A percentile compares a stretch with the other conserved stretches of the same genome.
phyloP scores from a whole-genome alignment of 2,888 invertebrate genomes.

The Paralinhomoeus sp. region DNA sequence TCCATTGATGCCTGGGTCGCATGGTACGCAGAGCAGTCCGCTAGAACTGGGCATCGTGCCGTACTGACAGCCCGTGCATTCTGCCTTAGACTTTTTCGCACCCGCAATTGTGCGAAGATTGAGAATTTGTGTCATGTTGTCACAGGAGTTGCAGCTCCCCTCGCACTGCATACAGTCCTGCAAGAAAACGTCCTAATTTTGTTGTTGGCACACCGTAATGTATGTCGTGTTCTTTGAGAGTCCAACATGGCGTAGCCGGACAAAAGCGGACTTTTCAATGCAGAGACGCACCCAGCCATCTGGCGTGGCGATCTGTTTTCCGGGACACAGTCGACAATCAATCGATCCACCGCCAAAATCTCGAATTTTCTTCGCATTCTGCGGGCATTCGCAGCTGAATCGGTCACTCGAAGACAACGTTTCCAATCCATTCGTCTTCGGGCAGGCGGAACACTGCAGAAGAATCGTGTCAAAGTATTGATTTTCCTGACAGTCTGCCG shows the following conservation, averaged over 20 bases:
- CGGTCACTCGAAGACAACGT: slow-evolving; percentile 6
- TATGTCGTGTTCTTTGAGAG: too few species aligned
- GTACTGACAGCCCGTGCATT: not conserved
- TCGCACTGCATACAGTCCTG: too few species aligned
- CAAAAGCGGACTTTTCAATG: too few species aligned
- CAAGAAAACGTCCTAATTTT: not conserved
- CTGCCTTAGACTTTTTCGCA: not conserved
- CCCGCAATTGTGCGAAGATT: not conserved
- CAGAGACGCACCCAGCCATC: slow-evolving; percentile 1
- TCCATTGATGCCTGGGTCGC: not conserved
- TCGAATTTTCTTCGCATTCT: too few species aligned
- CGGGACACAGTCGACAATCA: not conserved
- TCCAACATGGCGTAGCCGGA: too few species aligned
- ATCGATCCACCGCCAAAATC: not conserved
- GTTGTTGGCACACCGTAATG: too few species aligned
- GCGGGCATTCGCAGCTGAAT: not conserved
- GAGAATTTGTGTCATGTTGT: not conserved
- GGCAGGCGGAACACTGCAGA: slow-evolving; percentile 6
- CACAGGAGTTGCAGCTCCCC: not conserved
- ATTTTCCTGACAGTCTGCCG: not conserved
- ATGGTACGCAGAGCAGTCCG: not conserved
- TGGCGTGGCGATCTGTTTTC: not conserved
- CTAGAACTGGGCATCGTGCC: not conserved
- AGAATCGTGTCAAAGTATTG: slow-evolving; percentile 5
- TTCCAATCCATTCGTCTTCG: not conserved